These are phyloP conservation scores for Oxygymnocypris stewartii DNA, from an alignment of 2,113 vertebrate genomes.

Conservation along the genomic window DNA sequence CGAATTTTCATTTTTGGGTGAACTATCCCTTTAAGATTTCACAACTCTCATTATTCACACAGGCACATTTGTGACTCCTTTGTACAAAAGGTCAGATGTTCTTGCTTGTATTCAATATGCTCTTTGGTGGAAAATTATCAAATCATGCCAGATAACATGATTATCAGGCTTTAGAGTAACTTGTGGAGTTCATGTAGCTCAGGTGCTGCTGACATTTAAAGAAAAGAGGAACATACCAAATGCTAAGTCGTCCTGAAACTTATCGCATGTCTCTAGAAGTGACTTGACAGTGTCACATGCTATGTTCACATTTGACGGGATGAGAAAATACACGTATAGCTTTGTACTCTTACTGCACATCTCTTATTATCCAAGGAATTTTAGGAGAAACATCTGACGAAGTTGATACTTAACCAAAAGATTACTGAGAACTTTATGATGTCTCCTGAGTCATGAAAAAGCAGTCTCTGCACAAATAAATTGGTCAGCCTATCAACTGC, in stretches of 20 bases:
- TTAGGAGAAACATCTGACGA: background rate
- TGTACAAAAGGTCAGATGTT: constrained; percentile 8
- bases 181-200: background rate
- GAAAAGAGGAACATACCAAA: background rate
- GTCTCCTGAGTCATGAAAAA: background rate
- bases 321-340: background rate
- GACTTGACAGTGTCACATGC: background rate
- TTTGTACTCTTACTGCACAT: background rate
- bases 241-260: background rate
- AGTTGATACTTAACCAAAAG: background rate
- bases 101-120: background rate
- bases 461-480: background rate
- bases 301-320: background rate
- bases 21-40: background rate
- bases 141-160: background rate
- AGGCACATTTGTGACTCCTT: background rate
- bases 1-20: background rate
- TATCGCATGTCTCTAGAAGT: background rate
- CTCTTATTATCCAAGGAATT: background rate
- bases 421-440: background rate
- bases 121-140: background rate
- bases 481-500: background rate
- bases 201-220: background rate
- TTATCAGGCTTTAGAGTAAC: background rate
- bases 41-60: background rate